Conservation (phyloP, 2,888 invertebrate genomes). For the Cerastoderma edule region DNA sequence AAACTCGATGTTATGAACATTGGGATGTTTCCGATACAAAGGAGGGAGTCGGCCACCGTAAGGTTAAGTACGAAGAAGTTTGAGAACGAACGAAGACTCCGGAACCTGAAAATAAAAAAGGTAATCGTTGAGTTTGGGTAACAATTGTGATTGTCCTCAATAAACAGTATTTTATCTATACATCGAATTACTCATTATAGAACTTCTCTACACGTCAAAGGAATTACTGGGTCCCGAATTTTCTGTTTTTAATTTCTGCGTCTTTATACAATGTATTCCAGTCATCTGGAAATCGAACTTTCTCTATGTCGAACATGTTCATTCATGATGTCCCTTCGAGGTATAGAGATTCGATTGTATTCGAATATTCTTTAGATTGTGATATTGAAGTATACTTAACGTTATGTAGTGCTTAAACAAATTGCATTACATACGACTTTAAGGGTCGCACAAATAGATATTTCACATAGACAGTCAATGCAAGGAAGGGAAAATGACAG, state of each 20-base stretch:
- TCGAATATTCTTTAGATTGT: no score
- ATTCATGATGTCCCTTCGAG: no score
- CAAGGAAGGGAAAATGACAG: no score
- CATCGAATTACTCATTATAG: neutral
- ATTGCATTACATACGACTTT: no score
- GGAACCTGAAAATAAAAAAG: conserved; percentile 55
- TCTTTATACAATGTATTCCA: neutral
- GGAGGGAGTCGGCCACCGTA: conserved; percentile 58
- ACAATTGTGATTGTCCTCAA: no score
- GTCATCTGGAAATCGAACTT: neutral
- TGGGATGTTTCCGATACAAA: conserved; percentile 63
- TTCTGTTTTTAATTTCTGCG: no score
- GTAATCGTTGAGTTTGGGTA: conserved; percentile 1
- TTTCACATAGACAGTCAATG: no score
- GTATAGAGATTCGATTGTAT: no score
- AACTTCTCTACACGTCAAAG: neutral
- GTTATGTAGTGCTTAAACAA: no score
- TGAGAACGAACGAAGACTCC: conserved; percentile 59
- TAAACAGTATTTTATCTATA: neutral
- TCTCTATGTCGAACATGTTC: neutral
- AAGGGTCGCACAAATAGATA: no score
- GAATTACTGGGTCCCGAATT: no score
- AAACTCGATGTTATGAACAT: conserved; percentile 58
- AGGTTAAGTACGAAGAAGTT: conserved; percentile 67
- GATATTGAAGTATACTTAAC: no score